phyloP scores from a whole-genome alignment of 2,113 vertebrate species.

The Choloepus hoffmanni region DNA sequence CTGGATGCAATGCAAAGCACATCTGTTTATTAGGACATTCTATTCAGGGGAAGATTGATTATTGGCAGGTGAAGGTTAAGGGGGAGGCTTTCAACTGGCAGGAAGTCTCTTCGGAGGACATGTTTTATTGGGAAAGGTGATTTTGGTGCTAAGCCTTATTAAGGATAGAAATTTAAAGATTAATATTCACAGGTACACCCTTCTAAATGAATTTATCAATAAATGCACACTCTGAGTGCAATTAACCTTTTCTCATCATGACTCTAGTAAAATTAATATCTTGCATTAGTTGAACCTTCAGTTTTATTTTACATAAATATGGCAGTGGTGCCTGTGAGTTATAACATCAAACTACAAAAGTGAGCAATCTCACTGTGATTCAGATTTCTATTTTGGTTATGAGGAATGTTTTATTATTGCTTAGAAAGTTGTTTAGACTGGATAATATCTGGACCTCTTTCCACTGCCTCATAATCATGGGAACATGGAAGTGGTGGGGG shows the following conservation, averaged over 20 bases:
- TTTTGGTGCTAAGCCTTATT: constrained; percentile 6
- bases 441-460: background rate
- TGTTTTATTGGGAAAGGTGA: constrained; percentile 30
- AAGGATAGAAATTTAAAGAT: background rate
- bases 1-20: constrained; percentile 57
- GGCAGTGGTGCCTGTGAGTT: background rate
- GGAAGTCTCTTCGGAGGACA: constrained; percentile 59
- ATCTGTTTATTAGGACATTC: constrained; percentile 51
- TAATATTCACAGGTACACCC: constrained; percentile 21
- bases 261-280: background rate
- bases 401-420: background rate
- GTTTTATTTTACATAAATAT: constrained; percentile 50
- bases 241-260: background rate
- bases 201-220: constrained; percentile 27
- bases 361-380: background rate
- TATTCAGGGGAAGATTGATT: constrained; percentile 66
- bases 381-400: background rate
- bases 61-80: constrained; percentile 73
- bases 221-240: background rate
- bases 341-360: background rate
- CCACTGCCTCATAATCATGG: background rate
- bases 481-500: background rate
- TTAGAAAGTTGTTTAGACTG: background rate
- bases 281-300: background rate
- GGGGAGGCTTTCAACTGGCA: constrained; percentile 20